phyloP scores from a whole-genome alignment of 2,113 vertebrate genomes.

The Piprites chloris region DNA sequence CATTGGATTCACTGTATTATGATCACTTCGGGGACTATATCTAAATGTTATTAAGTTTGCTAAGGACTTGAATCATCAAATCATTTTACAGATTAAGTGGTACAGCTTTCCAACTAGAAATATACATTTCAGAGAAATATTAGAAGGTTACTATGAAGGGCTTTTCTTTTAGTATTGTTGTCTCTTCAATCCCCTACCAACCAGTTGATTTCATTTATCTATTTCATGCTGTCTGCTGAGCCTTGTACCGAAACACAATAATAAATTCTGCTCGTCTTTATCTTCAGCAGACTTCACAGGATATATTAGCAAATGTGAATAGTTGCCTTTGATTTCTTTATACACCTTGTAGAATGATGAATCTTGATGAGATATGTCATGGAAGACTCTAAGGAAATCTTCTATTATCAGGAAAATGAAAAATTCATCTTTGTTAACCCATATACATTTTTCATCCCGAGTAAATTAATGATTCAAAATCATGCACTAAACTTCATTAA shows the following conservation, averaged over 20 bases:
- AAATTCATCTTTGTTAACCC: slow-evolving; percentile 41
- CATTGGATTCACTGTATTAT: neutral
- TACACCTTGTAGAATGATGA: neutral
- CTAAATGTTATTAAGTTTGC: neutral
- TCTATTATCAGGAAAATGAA: slow-evolving; percentile 38
- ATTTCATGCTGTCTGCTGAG: neutral
- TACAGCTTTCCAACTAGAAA: neutral
- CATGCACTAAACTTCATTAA: slow-evolving; percentile 52
- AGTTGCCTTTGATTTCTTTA: slow-evolving; percentile 16
- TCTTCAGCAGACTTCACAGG: neutral
- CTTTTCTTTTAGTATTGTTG: neutral
- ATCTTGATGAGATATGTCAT: slow-evolving; percentile 24
- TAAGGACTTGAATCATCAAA: neutral
- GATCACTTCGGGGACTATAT: neutral
- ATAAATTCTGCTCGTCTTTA: neutral
- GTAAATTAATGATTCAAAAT: slow-evolving; percentile 55
- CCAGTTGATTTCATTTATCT: neutral
- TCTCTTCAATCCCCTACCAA: neutral
- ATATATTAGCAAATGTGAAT: slow-evolving; percentile 2
- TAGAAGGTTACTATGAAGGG: neutral
- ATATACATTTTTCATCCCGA: neutral
- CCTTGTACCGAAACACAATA: neutral
- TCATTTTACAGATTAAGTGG: neutral
- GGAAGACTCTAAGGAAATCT: slow-evolving; percentile 47
- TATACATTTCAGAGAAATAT: neutral